A percentile compares a stretch with the other conserved stretches of the same genome.
These are phyloP conservation scores for Diarsia brunnea DNA, from an alignment of 2,888 invertebrate genomes.

Conservation along the genomic window DNA sequence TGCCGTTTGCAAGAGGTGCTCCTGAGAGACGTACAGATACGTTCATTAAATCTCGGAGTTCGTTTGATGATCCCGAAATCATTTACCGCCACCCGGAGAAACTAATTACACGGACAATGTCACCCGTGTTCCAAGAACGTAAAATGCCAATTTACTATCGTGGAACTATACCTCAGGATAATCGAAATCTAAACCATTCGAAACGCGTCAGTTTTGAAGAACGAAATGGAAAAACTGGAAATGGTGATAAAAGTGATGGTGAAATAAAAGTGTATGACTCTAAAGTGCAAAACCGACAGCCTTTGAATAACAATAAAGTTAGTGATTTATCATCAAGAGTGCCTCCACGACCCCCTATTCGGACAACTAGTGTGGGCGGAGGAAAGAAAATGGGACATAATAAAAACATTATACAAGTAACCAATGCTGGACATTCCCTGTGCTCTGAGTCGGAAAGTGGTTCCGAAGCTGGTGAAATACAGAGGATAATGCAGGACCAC, in stretches of 20 bases:
- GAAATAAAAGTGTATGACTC: conserved; percentile 65
- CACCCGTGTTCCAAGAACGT: conserved; percentile 66
- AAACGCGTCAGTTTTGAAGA: conserved; percentile 84
- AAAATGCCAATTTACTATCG: conserved; percentile 70
- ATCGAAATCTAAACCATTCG: conserved; percentile 65
- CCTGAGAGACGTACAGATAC: conserved; percentile 84
- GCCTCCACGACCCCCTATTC: conserved; percentile 82
- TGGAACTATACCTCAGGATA: conserved; percentile 72
- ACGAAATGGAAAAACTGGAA: conserved; percentile 63
- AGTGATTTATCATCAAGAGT: conserved; percentile 66
- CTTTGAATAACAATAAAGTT: conserved; percentile 61
- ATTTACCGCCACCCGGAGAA: conserved; percentile 81
- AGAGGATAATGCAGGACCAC: conserved; percentile 90
- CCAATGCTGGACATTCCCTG: conserved; percentile 71
- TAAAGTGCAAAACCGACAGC: conserved; percentile 59
- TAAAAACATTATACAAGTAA: conserved; percentile 68
- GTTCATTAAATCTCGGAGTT: conserved; percentile 73
- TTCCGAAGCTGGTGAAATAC: conserved; percentile 93
- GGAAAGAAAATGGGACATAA: conserved; percentile 70
- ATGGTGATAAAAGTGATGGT: conserved; percentile 58
- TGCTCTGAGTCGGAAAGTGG: conserved; percentile 93
- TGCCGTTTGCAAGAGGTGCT: conserved; percentile 79
- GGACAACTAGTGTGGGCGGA: conserved; percentile 82
- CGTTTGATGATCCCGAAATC: conserved; percentile 73
- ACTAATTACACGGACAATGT: conserved; percentile 62